Evolutionary conservation across 2,797 vertebrate species (phyloP).

Genomic region (Acridotheres tristis): DNA sequence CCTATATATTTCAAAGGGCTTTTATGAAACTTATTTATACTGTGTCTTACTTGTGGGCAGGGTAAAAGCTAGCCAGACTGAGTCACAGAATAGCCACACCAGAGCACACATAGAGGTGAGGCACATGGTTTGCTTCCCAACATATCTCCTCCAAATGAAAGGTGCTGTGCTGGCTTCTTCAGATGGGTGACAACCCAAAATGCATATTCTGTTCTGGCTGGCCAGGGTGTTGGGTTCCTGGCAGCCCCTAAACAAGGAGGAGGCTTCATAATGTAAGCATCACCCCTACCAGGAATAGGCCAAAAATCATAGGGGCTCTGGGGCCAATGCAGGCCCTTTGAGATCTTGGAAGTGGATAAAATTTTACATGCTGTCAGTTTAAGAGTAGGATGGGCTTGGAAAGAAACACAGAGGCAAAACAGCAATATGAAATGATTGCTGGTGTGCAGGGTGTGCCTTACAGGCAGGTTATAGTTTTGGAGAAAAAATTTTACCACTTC

Average conservation of each 20-base stretch:
- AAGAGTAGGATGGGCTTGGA: neutral
- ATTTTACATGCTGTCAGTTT: neutral
- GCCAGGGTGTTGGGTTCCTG: neutral
- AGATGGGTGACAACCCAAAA: neutral
- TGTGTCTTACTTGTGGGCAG: neutral
- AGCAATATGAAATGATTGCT: neutral
- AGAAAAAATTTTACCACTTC: neutral
- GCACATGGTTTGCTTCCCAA: neutral
- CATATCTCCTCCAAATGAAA: neutral
- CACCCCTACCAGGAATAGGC: neutral
- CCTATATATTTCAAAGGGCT: neutral
- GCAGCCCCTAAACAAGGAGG: neutral
- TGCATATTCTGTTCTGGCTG: neutral
- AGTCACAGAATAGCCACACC: neutral
- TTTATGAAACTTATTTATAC: neutral
- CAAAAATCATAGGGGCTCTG: neutral
- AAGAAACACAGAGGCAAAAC: neutral
- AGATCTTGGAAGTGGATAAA: neutral
- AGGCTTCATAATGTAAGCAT: neutral
- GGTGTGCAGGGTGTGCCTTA: neutral
- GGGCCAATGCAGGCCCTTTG: neutral
- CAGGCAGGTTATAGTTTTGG: neutral
- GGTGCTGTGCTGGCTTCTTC: neutral
- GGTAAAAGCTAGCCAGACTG: neutral
- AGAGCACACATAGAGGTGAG: neutral